phyloP scores from a whole-genome alignment of 64 coral and sea anemone genomes.

The Stylophora pistillata region DNA sequence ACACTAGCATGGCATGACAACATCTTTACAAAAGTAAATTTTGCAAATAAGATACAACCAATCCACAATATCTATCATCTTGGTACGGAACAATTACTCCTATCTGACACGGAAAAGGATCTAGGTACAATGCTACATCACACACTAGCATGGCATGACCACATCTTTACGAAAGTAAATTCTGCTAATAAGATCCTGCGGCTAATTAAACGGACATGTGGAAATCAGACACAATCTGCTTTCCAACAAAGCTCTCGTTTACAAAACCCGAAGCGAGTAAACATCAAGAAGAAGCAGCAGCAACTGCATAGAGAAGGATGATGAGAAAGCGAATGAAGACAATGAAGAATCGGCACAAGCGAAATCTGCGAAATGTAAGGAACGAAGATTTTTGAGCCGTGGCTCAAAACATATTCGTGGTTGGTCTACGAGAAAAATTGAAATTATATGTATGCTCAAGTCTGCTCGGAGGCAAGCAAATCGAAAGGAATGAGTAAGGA shows the following conservation, averaged over 20 bases:
- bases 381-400: slow-evolving; percentile 8
- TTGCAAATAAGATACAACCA: no score
- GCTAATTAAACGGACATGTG: no score
- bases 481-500: neutral
- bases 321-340: neutral
- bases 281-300: neutral
- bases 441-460: neutral
- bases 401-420: slow-evolving; percentile 19
- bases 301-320: neutral
- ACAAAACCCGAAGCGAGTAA: neutral
- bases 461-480: neutral
- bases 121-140: no score
- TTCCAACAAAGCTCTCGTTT: neutral
- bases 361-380: slow-evolving; percentile 6
- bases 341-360: slow-evolving; percentile 1
- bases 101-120: no score
- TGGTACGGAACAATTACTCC: no score
- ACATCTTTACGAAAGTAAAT: no score
- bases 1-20: no score
- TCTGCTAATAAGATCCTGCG: no score
- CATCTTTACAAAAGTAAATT: no score
- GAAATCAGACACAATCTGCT: no score
- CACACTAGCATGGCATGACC: no score
- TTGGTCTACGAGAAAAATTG: slow-evolving; percentile 12
- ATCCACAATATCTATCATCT: no score